phyloP scores from a whole-genome alignment of 2,888 invertebrate genomes.

The Oegoconia quadripuncta region DNA sequence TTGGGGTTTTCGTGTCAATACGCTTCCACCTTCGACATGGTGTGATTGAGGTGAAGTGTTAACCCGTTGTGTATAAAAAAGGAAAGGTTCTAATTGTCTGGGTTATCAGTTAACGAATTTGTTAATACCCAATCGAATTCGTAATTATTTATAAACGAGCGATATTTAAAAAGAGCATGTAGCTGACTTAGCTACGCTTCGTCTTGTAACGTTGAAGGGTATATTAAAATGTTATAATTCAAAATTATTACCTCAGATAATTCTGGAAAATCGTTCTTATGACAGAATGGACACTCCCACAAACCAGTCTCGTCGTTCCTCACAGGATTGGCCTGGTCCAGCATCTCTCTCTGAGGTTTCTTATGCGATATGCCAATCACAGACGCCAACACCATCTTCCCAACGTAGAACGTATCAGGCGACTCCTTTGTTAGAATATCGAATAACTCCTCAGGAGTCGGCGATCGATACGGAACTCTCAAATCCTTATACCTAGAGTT shows the following conservation, averaged over 20 bases:
- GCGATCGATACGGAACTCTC: constrained; percentile 86
- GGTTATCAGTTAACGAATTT: no score
- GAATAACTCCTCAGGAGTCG: constrained; percentile 93
- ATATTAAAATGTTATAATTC: neutral
- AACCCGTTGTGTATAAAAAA: no score
- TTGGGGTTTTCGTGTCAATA: no score
- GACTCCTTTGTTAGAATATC: constrained; percentile 98
- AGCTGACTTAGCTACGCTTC: no score
- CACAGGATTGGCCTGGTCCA: constrained; percentile 97
- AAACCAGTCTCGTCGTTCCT: constrained; percentile 95
- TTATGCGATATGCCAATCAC: constrained; percentile 91
- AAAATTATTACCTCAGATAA: constrained; percentile 85
- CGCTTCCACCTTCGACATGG: no score
- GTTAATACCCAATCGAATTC: no score
- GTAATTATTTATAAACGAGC: no score
- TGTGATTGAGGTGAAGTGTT: no score
- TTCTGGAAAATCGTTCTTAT: constrained; percentile 97
- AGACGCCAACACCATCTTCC: constrained; percentile 90
- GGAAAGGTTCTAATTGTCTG: no score
- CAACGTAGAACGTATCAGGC: constrained; percentile 94
- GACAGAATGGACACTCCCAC: constrained; percentile 99
- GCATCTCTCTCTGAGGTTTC: constrained; percentile 94
- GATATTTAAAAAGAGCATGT: no score
- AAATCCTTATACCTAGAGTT: constrained; percentile 96
- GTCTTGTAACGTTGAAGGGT: neutral